Evolutionary conservation across 2,797 vertebrate species (phyloP).

Genomic region (Bucorvus abyssinicus): DNA sequence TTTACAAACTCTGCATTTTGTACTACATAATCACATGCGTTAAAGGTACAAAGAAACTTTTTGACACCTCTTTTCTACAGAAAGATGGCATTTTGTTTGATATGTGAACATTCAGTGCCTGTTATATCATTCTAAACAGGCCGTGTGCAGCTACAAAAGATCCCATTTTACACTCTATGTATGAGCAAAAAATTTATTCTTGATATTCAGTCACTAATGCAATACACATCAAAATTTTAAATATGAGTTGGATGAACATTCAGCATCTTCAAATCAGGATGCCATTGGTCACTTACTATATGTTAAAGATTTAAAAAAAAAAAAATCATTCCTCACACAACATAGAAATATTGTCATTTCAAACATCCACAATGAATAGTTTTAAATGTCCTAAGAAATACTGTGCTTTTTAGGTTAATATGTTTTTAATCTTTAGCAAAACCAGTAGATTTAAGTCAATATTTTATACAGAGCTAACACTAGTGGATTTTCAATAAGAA

Average conservation of each 20-base stretch:
- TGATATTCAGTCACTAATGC: slow-evolving; percentile 79
- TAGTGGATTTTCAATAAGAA: slow-evolving; percentile 76
- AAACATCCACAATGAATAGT: slow-evolving; percentile 70
- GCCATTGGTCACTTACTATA: slow-evolving; percentile 64
- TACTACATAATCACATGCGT: slow-evolving; percentile 82
- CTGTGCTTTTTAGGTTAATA: slow-evolving; percentile 68
- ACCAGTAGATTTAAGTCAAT: slow-evolving; percentile 74
- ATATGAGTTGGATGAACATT: slow-evolving; percentile 73
- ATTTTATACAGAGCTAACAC: slow-evolving; percentile 69
- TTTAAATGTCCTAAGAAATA: slow-evolving; percentile 75
- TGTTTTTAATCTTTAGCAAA: slow-evolving; percentile 75
- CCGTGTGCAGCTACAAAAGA: slow-evolving; percentile 80
- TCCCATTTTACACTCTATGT: slow-evolving; percentile 78
- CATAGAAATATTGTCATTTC: slow-evolving; percentile 69
- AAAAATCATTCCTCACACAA: slow-evolving; percentile 60
- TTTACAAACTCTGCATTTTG: slow-evolving; percentile 85
- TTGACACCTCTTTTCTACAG: slow-evolving; percentile 84
- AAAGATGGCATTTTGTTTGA: slow-evolving; percentile 83
- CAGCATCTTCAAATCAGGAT: slow-evolving; percentile 68
- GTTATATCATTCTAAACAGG: slow-evolving; percentile 83
- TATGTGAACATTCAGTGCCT: slow-evolving; percentile 82
- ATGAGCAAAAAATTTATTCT: slow-evolving; percentile 77
- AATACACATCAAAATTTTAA: slow-evolving; percentile 80
- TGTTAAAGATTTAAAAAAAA: slow-evolving; percentile 21
- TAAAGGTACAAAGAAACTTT: slow-evolving; percentile 84